Conservation (phyloP, 2,888 invertebrate genomes). For the Macrophya annulata region DNA sequence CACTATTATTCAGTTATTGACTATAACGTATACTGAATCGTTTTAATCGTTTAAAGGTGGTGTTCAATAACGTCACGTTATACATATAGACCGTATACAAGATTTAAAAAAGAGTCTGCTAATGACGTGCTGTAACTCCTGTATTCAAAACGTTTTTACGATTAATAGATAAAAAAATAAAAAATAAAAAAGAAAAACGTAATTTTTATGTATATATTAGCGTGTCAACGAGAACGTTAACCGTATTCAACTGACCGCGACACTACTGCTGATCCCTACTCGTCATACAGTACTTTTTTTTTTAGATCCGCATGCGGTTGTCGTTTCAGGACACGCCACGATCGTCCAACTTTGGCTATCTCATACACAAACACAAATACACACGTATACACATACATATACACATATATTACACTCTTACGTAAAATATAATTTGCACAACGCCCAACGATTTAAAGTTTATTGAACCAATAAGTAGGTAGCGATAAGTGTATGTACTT, state of each 20-base stretch:
- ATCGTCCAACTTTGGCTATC: not conserved
- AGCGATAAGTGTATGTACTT: not conserved
- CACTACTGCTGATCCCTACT: not conserved
- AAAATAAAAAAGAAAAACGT: no score
- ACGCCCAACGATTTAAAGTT: slow-evolving; percentile 48
- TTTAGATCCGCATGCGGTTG: not conserved
- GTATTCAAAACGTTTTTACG: not conserved
- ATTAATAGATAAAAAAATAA: not conserved
- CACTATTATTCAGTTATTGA: not conserved
- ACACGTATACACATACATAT: not conserved
- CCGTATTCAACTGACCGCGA: slow-evolving; percentile 15
- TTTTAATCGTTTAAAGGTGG: not conserved
- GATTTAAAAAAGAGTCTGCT: not conserved
- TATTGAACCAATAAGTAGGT: slow-evolving; percentile 43
- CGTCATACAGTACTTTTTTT: slow-evolving; percentile 17
- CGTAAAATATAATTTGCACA: slow-evolving; percentile 4
- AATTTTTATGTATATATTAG: not conserved
- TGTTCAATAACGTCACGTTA: no score
- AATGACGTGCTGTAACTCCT: no score
- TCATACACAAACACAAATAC: not conserved
- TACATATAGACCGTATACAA: no score
- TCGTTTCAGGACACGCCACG: not conserved
- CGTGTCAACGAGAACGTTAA: slow-evolving; percentile 1
- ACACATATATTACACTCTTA: not conserved
- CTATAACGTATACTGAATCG: not conserved